These are phyloP conservation scores for Nasua narica DNA, from an alignment of 2,797 vertebrate species.

Conservation along the genomic window DNA sequence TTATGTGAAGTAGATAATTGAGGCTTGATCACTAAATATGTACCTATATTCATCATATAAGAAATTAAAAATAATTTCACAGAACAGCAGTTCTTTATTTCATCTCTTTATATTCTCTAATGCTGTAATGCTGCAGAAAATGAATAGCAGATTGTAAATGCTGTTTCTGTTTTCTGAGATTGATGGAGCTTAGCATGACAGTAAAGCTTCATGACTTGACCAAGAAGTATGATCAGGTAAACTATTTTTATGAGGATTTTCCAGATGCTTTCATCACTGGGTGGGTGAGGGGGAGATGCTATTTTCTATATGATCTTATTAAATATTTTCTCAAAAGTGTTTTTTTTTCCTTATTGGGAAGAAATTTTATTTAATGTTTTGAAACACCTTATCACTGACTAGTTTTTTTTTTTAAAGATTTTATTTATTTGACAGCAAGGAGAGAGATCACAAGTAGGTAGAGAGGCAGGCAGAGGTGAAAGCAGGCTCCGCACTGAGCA, in stretches of 20 bases:
- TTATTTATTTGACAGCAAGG: no score
- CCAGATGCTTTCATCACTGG: neutral
- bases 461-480: no score
- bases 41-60: neutral
- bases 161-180: constrained; percentile 1
- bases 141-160: neutral
- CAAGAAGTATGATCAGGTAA: neutral
- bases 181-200: neutral
- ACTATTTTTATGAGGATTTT: constrained; percentile 19
- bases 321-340: neutral
- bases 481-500: no score
- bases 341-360: neutral
- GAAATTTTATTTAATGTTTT: constrained; percentile 10
- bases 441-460: no score
- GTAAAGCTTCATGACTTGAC: neutral
- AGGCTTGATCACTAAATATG: neutral
- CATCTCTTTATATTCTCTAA: neutral
- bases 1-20: neutral
- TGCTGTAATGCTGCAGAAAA: neutral
- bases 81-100: neutral
- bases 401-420: no score
- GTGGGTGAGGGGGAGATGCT: neutral
- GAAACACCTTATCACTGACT: constrained; percentile 8
- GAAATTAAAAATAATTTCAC: neutral
- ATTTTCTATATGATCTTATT: neutral